Percentiles rank a stretch among this genome's conserved stretches.
Conservation (phyloP, 2,888 invertebrate species). For the Adelphocoris suturalis region DNA sequence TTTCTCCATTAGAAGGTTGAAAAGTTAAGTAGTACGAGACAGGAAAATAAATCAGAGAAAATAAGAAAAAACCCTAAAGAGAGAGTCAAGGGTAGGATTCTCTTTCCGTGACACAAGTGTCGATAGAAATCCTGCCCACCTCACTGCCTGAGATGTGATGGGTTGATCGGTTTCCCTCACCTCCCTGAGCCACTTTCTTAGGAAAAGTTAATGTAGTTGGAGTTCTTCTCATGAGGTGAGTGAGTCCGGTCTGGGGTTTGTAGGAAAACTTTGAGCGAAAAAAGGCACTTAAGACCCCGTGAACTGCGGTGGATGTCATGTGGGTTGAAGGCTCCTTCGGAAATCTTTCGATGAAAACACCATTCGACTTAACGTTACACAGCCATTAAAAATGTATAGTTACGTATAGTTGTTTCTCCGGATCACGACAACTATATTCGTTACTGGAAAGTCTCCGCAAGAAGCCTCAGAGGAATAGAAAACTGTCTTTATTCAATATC, state of each 20-base stretch:
- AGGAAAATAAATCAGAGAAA: background rate
- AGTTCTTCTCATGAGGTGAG: background rate
- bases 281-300: background rate
- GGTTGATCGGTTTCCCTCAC: background rate
- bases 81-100: background rate
- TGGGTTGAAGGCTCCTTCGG: background rate
- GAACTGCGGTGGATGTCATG: background rate
- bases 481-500: too few species aligned
- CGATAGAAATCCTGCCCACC: background rate
- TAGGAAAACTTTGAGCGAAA: background rate
- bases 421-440: too few species aligned
- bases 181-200: background rate
- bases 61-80: background rate
- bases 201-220: constrained; percentile 22
- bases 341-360: background rate
- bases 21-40: background rate
- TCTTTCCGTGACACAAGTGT: background rate
- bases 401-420: too few species aligned
- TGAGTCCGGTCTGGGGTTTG: background rate
- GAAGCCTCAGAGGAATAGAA: too few species aligned
- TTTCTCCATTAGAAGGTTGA: background rate
- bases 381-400: too few species aligned
- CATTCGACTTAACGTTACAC: too few species aligned
- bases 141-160: background rate
- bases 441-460: too few species aligned